Evolutionary conservation across 2,797 vertebrate species (phyloP).

Genomic region (Argyrosomus regius): DNA sequence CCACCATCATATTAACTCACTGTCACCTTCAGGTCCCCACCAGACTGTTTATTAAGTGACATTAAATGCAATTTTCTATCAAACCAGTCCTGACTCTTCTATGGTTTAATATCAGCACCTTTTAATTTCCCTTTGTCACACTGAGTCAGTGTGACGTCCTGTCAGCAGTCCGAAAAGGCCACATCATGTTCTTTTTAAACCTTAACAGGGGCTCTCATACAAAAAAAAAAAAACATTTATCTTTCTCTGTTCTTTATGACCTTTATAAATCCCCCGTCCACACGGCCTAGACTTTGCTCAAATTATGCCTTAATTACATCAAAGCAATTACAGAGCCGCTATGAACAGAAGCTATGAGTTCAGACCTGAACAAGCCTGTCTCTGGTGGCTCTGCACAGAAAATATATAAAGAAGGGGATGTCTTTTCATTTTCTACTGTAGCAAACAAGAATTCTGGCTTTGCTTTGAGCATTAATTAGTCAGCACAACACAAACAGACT

Average conservation of each 20-base stretch:
- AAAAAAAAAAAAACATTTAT: conserved; percentile 25
- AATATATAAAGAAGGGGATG: background rate
- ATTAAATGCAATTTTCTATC: background rate
- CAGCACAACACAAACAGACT: background rate
- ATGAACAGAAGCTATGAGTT: conserved; percentile 37
- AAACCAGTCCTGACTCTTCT: background rate
- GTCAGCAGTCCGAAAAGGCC: background rate
- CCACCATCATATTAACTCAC: background rate
- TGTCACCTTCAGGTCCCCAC: no score
- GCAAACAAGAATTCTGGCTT: background rate
- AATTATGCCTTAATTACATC: conserved; percentile 61
- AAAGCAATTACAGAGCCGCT: conserved; percentile 67
- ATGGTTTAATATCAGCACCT: background rate
- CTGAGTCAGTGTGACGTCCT: background rate
- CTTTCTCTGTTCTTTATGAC: conserved; percentile 40
- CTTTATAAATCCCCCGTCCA: conserved; percentile 66
- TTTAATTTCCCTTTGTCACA: conserved; percentile 20
- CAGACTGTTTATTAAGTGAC: no score
- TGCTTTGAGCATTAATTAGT: background rate
- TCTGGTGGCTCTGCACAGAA: conserved; percentile 26
- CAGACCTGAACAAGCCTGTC: conserved; percentile 14
- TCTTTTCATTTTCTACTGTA: conserved; percentile 7
- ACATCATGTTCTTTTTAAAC: background rate
- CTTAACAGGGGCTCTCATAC: background rate
- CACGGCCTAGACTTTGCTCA: conserved; percentile 30